Evolutionary conservation across 2,888 invertebrate species (phyloP), one percentile per base, ranked within the genome.

Genomic region (Pegoplata infirma): DNA sequence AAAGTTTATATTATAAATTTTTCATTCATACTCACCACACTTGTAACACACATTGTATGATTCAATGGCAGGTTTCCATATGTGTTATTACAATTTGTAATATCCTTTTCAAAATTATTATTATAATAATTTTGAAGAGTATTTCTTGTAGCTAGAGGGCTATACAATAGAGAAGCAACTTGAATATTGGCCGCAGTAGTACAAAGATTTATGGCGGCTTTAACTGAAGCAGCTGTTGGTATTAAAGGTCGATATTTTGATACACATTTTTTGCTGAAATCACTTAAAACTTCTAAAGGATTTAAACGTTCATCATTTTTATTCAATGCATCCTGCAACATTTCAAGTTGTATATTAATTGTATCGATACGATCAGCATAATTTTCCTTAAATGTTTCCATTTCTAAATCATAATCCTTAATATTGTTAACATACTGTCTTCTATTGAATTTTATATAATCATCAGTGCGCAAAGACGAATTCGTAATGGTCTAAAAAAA

Each of bases 201-300:
- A 55, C 82, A 82, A 10, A 6, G 61, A 5, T 47, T 56, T 8
- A 81, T 64, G 7, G 55, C 32, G 2, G 49, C 1, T 28, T 73
- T 66, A 0, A 80, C 58, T 1, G 47, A 21, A 0, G 69, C 47
- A 0, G 49, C 19, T 12, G 76, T 74, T 1, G 79, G 66, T 17
- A 82, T 16, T 19, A 69, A 21, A 4, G 17, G 6, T 8, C 75
- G 75, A 64, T 82, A 81, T 40, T 80, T 76, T 3, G 66, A 58
- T 1, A 82, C 80, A 49, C 82, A 82, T 17, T 72, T 63, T 49
- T 80, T 79, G 19, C 63, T 69, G 8, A 80, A 44, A 16, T 58
- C 71, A 28, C 69, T 63, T 8, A 82, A 25, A 23, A 71, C 8
- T 19, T 80, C 77, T 8, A 81, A 44, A 7, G 81, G 77, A 47